These are phyloP conservation scores for Rhegmatorhina hoffmannsi DNA, from an alignment of 2,113 vertebrate genomes.

Conservation along the genomic window DNA sequence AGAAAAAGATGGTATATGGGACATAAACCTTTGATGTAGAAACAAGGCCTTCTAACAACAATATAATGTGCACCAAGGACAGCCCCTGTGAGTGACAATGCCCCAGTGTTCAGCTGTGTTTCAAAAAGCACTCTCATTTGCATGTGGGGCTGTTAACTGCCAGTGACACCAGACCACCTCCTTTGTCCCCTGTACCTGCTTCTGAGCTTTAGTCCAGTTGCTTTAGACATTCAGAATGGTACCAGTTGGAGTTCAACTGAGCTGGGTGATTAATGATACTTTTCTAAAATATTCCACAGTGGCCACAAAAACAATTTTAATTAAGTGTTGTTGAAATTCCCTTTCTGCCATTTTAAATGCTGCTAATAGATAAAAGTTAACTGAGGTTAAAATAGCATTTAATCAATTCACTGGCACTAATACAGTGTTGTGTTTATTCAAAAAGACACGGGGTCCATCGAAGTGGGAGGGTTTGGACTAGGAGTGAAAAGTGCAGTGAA, in stretches of 20 bases:
- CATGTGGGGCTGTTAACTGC: background rate
- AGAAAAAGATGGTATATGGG: background rate
- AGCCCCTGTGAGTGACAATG: background rate
- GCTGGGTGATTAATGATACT: slow-evolving; percentile 28
- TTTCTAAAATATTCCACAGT: background rate
- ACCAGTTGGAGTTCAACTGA: background rate
- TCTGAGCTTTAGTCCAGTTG: background rate
- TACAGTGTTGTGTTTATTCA: background rate
- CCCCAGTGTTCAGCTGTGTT: background rate
- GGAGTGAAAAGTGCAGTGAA: background rate
- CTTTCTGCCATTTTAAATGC: background rate
- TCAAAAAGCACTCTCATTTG: background rate
- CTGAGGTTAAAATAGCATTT: slow-evolving; percentile 21
- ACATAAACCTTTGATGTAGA: background rate
- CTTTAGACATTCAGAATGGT: background rate
- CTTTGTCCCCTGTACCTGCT: background rate
- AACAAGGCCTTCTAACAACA: background rate
- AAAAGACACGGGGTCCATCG: background rate
- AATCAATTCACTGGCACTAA: slow-evolving; percentile 16
- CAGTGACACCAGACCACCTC: background rate
- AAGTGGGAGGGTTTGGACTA: background rate
- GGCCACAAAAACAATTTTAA: background rate
- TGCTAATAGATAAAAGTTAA: slow-evolving; percentile 20
- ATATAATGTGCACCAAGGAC: background rate
- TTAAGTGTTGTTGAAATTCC: slow-evolving; percentile 4